Evolutionary conservation across 2,888 invertebrate species (phyloP), one percentile per base, ranked within the genome.

Genomic region (Ceraclea dissimilis): DNA sequence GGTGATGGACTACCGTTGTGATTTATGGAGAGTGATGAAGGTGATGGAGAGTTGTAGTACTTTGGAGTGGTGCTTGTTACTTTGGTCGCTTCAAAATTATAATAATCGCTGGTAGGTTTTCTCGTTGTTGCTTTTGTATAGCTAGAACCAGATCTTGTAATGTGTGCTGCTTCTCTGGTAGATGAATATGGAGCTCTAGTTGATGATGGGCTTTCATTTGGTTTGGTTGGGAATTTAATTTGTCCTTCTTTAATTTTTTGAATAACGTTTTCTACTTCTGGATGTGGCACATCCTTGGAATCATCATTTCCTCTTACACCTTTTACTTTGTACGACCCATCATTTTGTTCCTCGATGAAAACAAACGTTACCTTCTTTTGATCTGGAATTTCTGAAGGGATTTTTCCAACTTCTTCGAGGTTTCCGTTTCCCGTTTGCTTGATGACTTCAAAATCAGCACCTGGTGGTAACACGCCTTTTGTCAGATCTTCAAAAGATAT

Each of bases 351-450:
- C 70, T 91, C 91, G 11, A 92, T 73, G 47, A 91, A 85, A 0
- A 92, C 91, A 65, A 91, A 91, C 0, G 91, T 91, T 0, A 91
- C 90, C 67, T 90, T 90, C 71, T 90, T 90, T 62, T 84, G 82
- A 63, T 79, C 78, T 1, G 84, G 81, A 21, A 85, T 67, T 63
- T 71, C 80, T 22, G 79, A 79, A 1, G 84, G 79, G 43, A 81
- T 69, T 54, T 83, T 83, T 0, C 79, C 76, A 1, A 87, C 78
- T 66, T 85, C 83, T 65, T 90, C 88, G 0, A 88, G 71, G 64
- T 83, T 83, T 1, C 89, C 90, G 60, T 84, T 83, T 47, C 82
- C 83, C 17, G 84, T 79, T 53, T 90, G 89, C 66, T 86, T 84
- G n/a, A 89, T 79, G 1, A 91, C 78, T 69, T 92, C 90, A 65